phyloP scores from a whole-genome alignment of 2,113 vertebrate species.

The Dasyprocta punctata region DNA sequence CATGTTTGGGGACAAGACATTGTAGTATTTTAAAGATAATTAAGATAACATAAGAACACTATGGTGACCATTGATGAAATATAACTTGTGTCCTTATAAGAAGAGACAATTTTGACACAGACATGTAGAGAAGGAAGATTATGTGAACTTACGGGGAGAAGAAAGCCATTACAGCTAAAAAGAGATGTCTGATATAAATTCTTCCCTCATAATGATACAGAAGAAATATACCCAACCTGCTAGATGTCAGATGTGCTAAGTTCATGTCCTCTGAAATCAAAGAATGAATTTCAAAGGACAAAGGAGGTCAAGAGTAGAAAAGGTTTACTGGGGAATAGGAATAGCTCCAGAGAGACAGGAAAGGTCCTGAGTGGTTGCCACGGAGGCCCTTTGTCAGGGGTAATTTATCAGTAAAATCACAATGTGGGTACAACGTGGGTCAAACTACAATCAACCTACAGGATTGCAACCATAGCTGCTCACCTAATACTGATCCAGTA shows the following conservation, averaged over 20 bases:
- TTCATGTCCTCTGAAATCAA: background rate
- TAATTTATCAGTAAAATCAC: background rate
- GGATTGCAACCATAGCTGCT: background rate
- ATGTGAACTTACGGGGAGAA: background rate
- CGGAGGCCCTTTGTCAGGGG: background rate
- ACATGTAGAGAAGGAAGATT: background rate
- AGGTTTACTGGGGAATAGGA: background rate
- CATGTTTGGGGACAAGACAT: background rate
- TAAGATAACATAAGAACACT: background rate
- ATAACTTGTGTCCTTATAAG: background rate
- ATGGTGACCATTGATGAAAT: background rate
- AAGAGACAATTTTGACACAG: background rate
- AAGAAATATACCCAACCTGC: background rate
- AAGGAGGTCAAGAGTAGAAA: background rate
- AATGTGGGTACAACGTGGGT: background rate
- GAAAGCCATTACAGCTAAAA: background rate
- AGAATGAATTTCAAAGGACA: background rate
- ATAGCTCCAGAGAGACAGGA: background rate
- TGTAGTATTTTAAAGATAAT: background rate
- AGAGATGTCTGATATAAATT: background rate
- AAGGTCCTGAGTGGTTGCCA: background rate
- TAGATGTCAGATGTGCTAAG: background rate
- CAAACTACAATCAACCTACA: background rate
- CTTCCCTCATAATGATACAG: background rate
- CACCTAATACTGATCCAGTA: background rate